These are phyloP conservation scores for Chondrosia reniformis DNA, from an alignment of 37 sponge, comb jelly and placozoan species.

Conservation along the genomic window DNA sequence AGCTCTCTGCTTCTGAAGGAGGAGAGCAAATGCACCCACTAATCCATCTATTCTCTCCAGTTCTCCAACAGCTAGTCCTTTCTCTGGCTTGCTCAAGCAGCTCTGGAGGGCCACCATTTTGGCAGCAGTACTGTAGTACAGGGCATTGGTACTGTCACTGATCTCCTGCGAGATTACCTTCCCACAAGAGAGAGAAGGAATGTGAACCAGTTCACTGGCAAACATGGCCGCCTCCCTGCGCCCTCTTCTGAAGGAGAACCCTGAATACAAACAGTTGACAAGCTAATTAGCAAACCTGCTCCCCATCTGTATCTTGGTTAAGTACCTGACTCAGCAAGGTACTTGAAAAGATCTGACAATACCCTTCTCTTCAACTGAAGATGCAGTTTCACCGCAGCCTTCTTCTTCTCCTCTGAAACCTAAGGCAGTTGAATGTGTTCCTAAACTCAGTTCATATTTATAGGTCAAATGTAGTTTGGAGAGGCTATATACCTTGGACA, in stretches of 20 bases:
- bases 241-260: constrained; percentile 17
- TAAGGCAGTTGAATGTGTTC: too few species aligned
- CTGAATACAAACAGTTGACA: background rate
- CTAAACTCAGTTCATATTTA: too few species aligned
- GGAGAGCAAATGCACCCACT: background rate
- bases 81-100: constrained; percentile 42
- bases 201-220: background rate
- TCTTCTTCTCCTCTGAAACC: constrained; percentile 42
- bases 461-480: too few species aligned
- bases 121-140: constrained; percentile 14
- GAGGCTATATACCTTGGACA: too few species aligned
- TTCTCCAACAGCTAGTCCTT: constrained; percentile 14
- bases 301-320: too few species aligned
- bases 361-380: constrained; percentile 32
- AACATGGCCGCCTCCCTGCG: background rate
- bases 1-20: constrained; percentile 5
- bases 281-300: too few species aligned
- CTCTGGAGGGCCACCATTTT: constrained; percentile 30
- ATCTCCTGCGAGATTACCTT: background rate
- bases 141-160: background rate
- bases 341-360: constrained; percentile 47
- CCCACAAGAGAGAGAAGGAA: background rate
- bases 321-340: constrained; percentile 38
- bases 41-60: background rate
- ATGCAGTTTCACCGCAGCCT: constrained; percentile 37